These are phyloP conservation scores for Triops cancriformis DNA, from an alignment of 1,140 invertebrate species.

Conservation along the genomic window DNA sequence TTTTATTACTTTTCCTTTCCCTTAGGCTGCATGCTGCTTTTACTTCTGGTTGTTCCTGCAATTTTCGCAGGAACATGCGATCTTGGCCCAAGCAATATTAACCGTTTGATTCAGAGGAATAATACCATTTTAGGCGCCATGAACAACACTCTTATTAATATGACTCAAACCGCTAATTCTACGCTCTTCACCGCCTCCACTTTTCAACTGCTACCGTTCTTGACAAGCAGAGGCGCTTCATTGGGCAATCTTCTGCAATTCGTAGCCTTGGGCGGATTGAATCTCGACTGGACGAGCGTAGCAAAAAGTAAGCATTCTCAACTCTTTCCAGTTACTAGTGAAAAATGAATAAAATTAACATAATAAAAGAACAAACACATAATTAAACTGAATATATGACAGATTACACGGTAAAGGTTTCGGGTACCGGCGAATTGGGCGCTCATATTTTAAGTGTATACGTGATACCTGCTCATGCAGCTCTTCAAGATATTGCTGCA, in stretches of 20 bases:
- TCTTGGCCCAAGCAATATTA: neutral
- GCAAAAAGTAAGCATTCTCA: neutral
- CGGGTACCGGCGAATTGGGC: neutral
- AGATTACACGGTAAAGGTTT: neutral
- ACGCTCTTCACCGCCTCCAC: neutral
- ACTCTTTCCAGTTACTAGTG: neutral
- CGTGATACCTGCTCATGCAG: neutral
- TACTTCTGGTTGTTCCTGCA: neutral
- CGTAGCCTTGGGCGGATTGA: neutral
- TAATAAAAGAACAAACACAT: neutral
- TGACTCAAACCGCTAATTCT: neutral
- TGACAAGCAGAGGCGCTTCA: neutral
- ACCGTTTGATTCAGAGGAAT: neutral
- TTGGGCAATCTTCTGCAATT: neutral
- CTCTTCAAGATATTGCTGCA: neutral
- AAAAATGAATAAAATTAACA: neutral
- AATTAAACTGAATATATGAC: neutral
- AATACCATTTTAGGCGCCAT: neutral
- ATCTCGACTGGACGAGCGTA: neutral
- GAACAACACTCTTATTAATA: neutral
- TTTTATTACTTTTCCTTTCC: neutral
- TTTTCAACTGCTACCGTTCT: neutral
- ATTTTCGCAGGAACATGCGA: neutral
- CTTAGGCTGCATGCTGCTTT: neutral
- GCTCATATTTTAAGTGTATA: neutral